Evolutionary conservation across 2,797 vertebrate species (phyloP), one percentile per base, ranked within the genome.

Genomic region (Acanthis flammea): DNA sequence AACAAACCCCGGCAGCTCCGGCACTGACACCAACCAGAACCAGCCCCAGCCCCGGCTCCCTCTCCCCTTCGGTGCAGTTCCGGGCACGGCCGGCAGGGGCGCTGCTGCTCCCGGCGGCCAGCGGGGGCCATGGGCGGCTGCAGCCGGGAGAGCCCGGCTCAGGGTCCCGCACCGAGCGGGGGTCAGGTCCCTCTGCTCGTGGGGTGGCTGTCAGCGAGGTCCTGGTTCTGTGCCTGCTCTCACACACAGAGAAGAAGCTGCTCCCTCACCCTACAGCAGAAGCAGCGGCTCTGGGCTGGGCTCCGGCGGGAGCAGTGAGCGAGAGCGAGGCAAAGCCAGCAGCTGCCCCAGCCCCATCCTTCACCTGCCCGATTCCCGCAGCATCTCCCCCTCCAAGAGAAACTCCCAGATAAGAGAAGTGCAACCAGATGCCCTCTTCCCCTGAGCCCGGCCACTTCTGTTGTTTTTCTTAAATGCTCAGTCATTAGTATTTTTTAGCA

Each of bases 281-380:
- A 53, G 51, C 18, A 31, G 51, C 28, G 7, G 17, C 50, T 30
- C 50, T 30, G 50, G 48, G 48, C 48, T 28, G 48, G 48, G 48
- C 27, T 51, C 27, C 6, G 16, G 27, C 4, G 10, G 50, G 16
- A 31, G 50, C 50, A 44, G 48, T 4, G 27, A 15, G 9, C 15
- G 17, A 18, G 55, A 57, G 55, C 2, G 4, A 35, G 6, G 14
- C 54, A 24, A 33, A 8, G 44, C 24, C n/a, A 6, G 10, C 25
- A 17, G 19, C 65, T 30, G 65, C 19, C 27, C 33, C 33, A 37
- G 63, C 25, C 65, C 45, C 14, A 5, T 37, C 45, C 14, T 48
- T 9, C 15, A 13, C 19, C 6, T 18, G 47, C 47, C 47, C 27
- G 10, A 1, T 31, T 24, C 44, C 16, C 2, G 8, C 0, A 3